Evolutionary conservation across 2,888 invertebrate species (phyloP).

Genomic region (Melitaea athalia): DNA sequence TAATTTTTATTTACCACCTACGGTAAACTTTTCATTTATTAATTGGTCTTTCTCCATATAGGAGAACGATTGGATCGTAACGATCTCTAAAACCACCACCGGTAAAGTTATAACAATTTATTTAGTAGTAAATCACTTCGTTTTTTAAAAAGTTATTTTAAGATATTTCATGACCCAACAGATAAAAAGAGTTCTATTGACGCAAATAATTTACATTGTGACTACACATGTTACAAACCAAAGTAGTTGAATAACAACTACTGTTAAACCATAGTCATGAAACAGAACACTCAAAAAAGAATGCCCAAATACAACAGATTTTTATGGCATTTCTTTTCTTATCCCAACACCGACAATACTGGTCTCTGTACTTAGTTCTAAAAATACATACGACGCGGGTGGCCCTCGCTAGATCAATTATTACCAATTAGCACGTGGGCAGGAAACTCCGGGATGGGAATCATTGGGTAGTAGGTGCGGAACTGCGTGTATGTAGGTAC

Average conservation of each 20-base stretch:
- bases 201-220: not conserved
- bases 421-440: constrained; percentile 69
- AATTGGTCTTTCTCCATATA: too few species aligned
- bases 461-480: constrained; percentile 7
- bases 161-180: not conserved
- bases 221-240: not conserved
- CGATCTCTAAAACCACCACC: too few species aligned
- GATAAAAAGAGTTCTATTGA: not conserved
- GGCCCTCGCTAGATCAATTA: constrained; percentile 69
- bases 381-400: constrained; percentile 64
- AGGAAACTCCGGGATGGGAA: constrained; percentile 49
- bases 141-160: too few species aligned
- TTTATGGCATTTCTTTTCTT: constrained; percentile 28
- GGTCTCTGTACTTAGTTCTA: constrained; percentile 40
- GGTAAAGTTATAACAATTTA: too few species aligned
- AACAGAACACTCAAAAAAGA: constrained; percentile 29
- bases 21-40: too few species aligned
- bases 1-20: too few species aligned
- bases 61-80: too few species aligned
- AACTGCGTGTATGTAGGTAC: not conserved
- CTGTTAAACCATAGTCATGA: constrained; percentile 21
- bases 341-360: constrained; percentile 33
- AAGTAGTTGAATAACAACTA: not conserved
- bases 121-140: too few species aligned
- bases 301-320: constrained; percentile 29